Evolutionary conservation across 2,888 invertebrate genomes (phyloP).

Genomic region (Tachina fera): DNA sequence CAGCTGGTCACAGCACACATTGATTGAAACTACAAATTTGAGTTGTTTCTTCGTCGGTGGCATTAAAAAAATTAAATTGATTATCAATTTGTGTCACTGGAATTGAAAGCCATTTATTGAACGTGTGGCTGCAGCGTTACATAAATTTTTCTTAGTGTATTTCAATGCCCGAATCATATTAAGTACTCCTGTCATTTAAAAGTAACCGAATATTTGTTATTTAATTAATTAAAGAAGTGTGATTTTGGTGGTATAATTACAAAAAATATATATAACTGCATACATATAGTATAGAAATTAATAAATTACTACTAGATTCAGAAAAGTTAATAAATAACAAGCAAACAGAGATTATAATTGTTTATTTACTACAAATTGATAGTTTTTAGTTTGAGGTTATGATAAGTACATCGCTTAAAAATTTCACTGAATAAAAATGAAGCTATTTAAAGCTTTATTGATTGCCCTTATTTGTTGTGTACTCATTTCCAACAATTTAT

Average conservation of each 20-base stretch:
- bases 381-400: conserved; percentile 64
- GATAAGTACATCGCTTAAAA: conserved; percentile 33
- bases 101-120: too few relatives aligned
- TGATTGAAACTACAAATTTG: too few relatives aligned
- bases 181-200: not conserved
- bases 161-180: not conserved
- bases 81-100: too few relatives aligned
- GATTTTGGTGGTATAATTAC: not conserved
- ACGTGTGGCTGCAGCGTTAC: too few relatives aligned
- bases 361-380: conserved; percentile 38
- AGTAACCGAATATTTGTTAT: conserved; percentile 37
- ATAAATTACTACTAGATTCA: conserved; percentile 35
- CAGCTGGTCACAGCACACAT: too few relatives aligned
- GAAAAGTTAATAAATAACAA: not conserved
- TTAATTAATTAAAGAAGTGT: conserved; percentile 50
- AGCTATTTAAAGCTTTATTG: conserved; percentile 51
- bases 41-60: too few relatives aligned
- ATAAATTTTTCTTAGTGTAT: conserved; percentile 26
- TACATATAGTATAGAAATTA: conserved; percentile 29
- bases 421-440: conserved; percentile 50
- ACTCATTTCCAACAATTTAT: conserved; percentile 35
- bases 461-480: conserved; percentile 55
- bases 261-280: too few relatives aligned
- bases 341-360: conserved; percentile 23
- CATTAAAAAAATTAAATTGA: too few relatives aligned